These are phyloP conservation scores for Sebastiscus tertius DNA, from an alignment of 2,797 vertebrate genomes.

Conservation along the genomic window DNA sequence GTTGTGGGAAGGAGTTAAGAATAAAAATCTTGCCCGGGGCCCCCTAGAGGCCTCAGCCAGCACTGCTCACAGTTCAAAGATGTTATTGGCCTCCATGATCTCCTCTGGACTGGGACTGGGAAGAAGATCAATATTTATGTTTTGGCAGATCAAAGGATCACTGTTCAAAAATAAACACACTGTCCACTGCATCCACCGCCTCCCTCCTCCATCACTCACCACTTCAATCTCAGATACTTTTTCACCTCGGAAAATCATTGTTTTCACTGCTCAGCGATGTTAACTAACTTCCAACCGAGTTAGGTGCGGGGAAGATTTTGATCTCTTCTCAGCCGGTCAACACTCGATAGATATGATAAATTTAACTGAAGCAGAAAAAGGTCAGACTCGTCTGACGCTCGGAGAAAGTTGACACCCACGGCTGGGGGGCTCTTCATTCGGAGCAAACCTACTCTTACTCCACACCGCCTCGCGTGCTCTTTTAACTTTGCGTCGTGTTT, in stretches of 20 bases:
- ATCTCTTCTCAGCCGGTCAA: not conserved
- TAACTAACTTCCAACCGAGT: conserved; percentile 7
- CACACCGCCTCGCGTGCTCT: not conserved
- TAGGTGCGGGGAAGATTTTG: not conserved
- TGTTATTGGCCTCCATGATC: conserved; percentile 48
- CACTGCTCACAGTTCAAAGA: conserved; percentile 49
- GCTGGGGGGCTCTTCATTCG: not conserved
- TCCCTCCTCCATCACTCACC: conserved; percentile 11
- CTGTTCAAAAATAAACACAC: conserved; percentile 51
- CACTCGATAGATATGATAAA: conserved; percentile 18
- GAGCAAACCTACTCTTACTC: conserved; percentile 5
- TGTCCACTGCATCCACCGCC: conserved; percentile 15
- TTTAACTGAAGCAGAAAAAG: conserved; percentile 34
- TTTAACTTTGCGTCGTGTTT: conserved; percentile 32
- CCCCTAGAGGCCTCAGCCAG: conserved; percentile 47
- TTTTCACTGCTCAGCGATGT: conserved; percentile 9
- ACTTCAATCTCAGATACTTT: conserved; percentile 3
- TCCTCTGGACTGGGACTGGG: conserved; percentile 40
- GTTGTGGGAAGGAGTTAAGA: conserved; percentile 24
- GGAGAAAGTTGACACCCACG: conserved; percentile 37
- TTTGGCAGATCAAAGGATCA: conserved; percentile 62
- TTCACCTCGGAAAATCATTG: not conserved
- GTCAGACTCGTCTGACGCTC: conserved; percentile 31
- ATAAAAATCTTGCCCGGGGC: conserved; percentile 31
- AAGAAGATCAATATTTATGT: conserved; percentile 66